Base-by-base conservation (phyloP, 2,113 vertebrate genomes). In the Ophthalmolycus amberensis region DNA sequence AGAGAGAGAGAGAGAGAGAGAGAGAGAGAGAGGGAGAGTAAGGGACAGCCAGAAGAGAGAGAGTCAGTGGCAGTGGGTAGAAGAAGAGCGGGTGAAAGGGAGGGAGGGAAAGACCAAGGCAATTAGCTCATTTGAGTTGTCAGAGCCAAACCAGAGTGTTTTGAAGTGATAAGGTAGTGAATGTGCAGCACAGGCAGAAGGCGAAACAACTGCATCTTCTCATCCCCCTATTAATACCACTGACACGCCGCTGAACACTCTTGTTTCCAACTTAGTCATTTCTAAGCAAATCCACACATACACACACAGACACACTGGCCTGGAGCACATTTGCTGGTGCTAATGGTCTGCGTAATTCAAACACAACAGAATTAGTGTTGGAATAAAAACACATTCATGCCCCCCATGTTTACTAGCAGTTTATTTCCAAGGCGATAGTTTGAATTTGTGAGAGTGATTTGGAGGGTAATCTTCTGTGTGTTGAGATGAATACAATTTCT, bases 291-390 rank as follows among this genome's bases (percentile, higher is more conserved):
- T 50, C 11, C 50, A 34, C 50, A 42, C 74, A 76, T 27, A 37
- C 34, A 70, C 48, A 56, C 40, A 73, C 58, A 68, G 37, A 72
- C 72, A 80, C 71, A 4, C 3, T 18, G 29, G 79, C 87, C 72
- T 74, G 63, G 3, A 88, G 91, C 87, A 78, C 79, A 90, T 87
- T 87, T 87, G 54, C 77, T 52, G 6, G 77, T 83, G 84, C 79
- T 91, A 92, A 94, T 92, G 91, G 89, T 84, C 88, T 91, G 89
- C 85, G 74, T 89, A 94, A 92, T 90, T 90, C 85, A 88, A 91
- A 91, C 80, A 90, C 85, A 90, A 82, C 88, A 90, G 81, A 88
- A 91, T 90, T 87, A 88, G 81, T 78, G 86, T 74, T 71, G 58
- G 75, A 88, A 90, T 88, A 88, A 86, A 87, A 91, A 85, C 76